These are phyloP conservation scores for Allophyes oxyacanthae DNA, from an alignment of 2,888 invertebrate genomes.

Conservation along the genomic window DNA sequence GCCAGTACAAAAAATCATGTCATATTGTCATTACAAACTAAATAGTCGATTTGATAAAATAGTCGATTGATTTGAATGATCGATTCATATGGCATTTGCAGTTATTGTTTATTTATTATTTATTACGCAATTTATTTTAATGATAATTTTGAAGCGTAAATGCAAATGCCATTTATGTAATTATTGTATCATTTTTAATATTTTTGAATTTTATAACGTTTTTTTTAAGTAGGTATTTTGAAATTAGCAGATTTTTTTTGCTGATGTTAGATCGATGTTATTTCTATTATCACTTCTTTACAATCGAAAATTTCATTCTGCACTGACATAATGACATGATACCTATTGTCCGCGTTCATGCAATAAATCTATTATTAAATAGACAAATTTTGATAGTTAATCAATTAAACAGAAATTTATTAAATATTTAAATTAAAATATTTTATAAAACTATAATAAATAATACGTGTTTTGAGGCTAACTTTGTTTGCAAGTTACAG, in stretches of 20 bases:
- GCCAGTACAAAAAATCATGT: constrained; percentile 11
- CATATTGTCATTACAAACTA: constrained; percentile 14
- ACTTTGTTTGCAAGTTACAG: constrained; percentile 50
- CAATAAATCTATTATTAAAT: background rate
- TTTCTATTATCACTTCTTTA: too few species aligned
- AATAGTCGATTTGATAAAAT: constrained; percentile 12
- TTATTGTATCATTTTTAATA: too few species aligned
- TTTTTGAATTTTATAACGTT: too few species aligned
- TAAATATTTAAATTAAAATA: constrained; percentile 4
- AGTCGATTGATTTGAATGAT: constrained; percentile 17
- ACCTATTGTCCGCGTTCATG: background rate
- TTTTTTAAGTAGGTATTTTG: too few species aligned
- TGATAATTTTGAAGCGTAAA: too few species aligned
- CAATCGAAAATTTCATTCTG: background rate
- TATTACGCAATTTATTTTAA: too few species aligned
- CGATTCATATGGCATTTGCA: background rate
- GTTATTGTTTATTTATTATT: background rate
- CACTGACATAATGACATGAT: constrained; percentile 14
- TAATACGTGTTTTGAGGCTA: constrained; percentile 46
- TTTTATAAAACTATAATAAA: constrained; percentile 1
- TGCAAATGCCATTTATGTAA: too few species aligned
- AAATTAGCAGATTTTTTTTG: too few species aligned
- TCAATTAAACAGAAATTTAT: constrained; percentile 3
- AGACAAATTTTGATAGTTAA: constrained; percentile 7
- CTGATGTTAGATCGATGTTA: too few species aligned